Conservation (phyloP, 2,888 invertebrate genomes). For the Microdon myrmicae region DNA sequence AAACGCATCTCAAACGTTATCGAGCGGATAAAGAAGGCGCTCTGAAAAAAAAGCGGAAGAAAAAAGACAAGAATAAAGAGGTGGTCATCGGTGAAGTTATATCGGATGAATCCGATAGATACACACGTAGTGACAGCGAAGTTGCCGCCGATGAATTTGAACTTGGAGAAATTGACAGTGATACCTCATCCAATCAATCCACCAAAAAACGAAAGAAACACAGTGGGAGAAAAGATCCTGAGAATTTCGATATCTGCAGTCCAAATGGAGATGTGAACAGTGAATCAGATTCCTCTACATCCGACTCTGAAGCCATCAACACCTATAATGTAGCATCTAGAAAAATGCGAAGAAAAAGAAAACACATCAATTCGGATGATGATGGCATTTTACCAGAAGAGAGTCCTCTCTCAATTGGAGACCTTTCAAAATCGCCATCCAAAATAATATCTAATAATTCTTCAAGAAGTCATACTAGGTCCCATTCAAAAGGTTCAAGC, state of each 20-base stretch:
- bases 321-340: slow-evolving; percentile 67
- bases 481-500: slow-evolving; percentile 24
- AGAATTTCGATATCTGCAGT: slow-evolving; percentile 32
- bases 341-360: slow-evolving; percentile 48
- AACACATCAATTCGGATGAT: slow-evolving; percentile 48
- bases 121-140: slow-evolving; percentile 17
- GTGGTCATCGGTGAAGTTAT: neutral
- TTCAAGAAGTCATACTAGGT: slow-evolving; percentile 25
- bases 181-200: slow-evolving; percentile 41
- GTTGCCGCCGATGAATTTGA: slow-evolving; percentile 32
- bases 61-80: slow-evolving; percentile 53
- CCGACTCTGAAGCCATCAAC: slow-evolving; percentile 52
- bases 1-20: slow-evolving; percentile 45
- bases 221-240: slow-evolving; percentile 62
- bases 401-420: slow-evolving; percentile 70
- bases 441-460: slow-evolving; percentile 25
- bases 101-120: slow-evolving; percentile 43
- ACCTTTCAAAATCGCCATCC: slow-evolving; percentile 67
- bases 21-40: slow-evolving; percentile 55
- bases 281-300: slow-evolving; percentile 69
- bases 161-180: slow-evolving; percentile 56
- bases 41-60: slow-evolving; percentile 42
- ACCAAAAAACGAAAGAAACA: slow-evolving; percentile 56
- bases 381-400: slow-evolving; percentile 68
- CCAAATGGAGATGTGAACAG: slow-evolving; percentile 67